These are phyloP conservation scores for Acanthurus tractus DNA, from an alignment of 2,797 vertebrate species.

Conservation along the genomic window DNA sequence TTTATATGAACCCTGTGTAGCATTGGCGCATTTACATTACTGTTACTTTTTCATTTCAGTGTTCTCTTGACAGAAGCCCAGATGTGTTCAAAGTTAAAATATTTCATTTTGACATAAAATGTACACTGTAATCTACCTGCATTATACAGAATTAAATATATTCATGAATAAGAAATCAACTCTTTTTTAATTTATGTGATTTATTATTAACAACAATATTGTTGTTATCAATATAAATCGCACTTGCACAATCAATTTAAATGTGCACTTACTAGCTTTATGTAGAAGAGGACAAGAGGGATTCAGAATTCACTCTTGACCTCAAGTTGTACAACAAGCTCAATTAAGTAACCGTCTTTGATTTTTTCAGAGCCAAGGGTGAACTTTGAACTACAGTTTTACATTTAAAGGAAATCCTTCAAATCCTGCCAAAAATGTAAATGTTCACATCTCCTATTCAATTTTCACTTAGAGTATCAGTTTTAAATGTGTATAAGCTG, in stretches of 20 bases:
- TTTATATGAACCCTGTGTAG: slow-evolving; percentile 43
- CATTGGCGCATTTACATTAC: slow-evolving; percentile 17
- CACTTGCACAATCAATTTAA: no score
- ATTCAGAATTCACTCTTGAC: neutral
- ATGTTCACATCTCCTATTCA: no score
- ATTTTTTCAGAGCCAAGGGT: neutral
- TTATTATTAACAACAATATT: neutral
- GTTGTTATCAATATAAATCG: no score
- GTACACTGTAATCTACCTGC: slow-evolving; percentile 47
- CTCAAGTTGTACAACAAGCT: neutral
- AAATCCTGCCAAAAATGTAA: neutral
- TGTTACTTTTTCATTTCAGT: slow-evolving; percentile 24
- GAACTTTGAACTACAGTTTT: neutral
- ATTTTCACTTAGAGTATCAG: no score
- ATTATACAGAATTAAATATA: slow-evolving; percentile 67
- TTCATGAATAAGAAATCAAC: slow-evolving; percentile 30
- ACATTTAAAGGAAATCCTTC: neutral
- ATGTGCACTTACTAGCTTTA: neutral
- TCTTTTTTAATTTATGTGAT: slow-evolving; percentile 2
- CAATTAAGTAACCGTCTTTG: neutral
- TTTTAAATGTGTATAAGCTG: no score
- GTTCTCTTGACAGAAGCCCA: slow-evolving; percentile 14
- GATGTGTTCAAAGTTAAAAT: slow-evolving; percentile 8
- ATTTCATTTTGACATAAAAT: slow-evolving; percentile 21
- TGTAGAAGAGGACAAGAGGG: neutral